Conservation (phyloP, 2,888 invertebrate genomes). For the Patella pellucida region DNA sequence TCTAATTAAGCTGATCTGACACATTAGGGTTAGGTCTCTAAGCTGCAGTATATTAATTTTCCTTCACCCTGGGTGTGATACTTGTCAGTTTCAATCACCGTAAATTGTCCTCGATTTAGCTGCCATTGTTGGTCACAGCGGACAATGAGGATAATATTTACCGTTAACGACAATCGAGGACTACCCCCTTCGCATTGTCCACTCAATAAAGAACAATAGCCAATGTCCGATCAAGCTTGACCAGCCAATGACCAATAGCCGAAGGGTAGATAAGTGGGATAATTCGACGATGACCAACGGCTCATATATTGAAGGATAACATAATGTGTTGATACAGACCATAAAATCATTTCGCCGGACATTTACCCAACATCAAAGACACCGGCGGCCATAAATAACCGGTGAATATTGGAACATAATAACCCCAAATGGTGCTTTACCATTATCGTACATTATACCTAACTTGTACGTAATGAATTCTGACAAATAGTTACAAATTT, state of each 20-base stretch:
- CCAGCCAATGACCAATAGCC: conserved; percentile 1
- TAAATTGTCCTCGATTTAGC: background rate
- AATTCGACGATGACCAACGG: conserved; percentile 6
- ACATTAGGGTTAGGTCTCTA: no score
- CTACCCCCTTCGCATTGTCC: conserved; percentile 1
- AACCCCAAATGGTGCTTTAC: background rate
- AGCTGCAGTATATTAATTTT: background rate
- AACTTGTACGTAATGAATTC: background rate
- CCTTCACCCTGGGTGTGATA: background rate
- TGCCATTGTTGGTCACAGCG: background rate
- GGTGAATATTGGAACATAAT: conserved; percentile 5
- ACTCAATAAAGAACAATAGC: background rate
- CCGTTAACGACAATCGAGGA: background rate
- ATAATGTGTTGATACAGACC: background rate
- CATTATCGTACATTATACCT: conserved; percentile 1
- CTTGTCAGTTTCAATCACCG: conserved; percentile 2
- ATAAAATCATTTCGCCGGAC: conserved; percentile 10
- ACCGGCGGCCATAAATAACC: background rate
- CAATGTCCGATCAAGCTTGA: background rate
- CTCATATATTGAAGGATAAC: conserved; percentile 6
- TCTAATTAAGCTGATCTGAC: no score
- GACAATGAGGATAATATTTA: conserved; percentile 4
- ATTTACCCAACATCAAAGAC: conserved; percentile 2
- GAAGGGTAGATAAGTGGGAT: background rate
- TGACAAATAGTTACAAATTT: conserved; percentile 4